Conservation (phyloP, 2,797 vertebrate genomes). For the Anabas testudineus region DNA sequence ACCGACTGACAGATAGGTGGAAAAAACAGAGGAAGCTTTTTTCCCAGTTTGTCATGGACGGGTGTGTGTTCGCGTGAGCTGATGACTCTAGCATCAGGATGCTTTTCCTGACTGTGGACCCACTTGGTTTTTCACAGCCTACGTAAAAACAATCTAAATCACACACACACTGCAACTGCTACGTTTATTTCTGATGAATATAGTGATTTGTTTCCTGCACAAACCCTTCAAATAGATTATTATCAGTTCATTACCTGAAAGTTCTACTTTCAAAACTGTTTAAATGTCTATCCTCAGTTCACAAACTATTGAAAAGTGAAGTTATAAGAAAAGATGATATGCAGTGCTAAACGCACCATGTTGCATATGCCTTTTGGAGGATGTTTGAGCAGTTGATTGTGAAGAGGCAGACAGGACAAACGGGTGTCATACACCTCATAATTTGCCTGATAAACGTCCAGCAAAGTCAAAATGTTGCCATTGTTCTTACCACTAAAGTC, state of each 20-base stretch:
- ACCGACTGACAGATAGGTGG: slow-evolving; percentile 62
- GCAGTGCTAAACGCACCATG: too few relatives aligned
- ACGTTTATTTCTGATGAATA: too few relatives aligned
- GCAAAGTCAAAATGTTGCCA: background rate
- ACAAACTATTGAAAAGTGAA: too few relatives aligned
- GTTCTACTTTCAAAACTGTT: too few relatives aligned
- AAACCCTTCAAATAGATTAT: too few relatives aligned
- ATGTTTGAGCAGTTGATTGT: background rate
- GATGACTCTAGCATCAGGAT: slow-evolving; percentile 42
- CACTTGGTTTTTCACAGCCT: slow-evolving; percentile 21
- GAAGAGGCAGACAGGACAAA: background rate
- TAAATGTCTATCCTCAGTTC: too few relatives aligned
- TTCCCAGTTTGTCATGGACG: slow-evolving; percentile 52
- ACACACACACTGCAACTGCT: too few relatives aligned
- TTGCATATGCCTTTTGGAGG: background rate
- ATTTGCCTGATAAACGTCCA: background rate
- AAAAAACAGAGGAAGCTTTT: slow-evolving; percentile 59
- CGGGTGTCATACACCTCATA: too few relatives aligned
- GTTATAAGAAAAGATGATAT: too few relatives aligned
- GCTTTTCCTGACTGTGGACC: slow-evolving; percentile 14
- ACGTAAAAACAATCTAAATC: background rate
- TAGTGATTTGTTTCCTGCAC: too few relatives aligned
- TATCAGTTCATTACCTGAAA: too few relatives aligned
- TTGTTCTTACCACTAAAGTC: background rate
- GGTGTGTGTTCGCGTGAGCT: slow-evolving; percentile 25